A percentile compares a stretch with the other conserved stretches of the same genome.
These are phyloP conservation scores for Therioaphis trifolii DNA, from an alignment of 2,888 invertebrate genomes.

Conservation along the genomic window DNA sequence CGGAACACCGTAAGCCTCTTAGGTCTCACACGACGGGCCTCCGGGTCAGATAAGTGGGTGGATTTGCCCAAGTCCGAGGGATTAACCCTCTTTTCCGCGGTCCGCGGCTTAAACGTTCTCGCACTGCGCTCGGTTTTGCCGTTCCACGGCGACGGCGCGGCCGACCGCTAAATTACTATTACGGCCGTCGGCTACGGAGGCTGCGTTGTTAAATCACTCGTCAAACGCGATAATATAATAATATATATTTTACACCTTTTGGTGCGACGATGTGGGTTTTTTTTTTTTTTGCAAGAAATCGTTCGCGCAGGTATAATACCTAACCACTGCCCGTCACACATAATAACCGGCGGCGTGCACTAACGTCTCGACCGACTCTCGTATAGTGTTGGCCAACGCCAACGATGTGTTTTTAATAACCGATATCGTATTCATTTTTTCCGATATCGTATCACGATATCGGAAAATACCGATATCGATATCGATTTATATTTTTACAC, in stretches of 20 bases:
- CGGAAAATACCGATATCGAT: too few species aligned
- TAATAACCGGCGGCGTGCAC: too few species aligned
- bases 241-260: background rate
- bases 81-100: constrained; percentile 38
- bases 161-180: background rate
- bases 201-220: constrained; percentile 11
- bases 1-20: constrained; percentile 3
- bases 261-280: background rate
- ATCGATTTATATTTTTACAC: too few species aligned
- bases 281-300: background rate
- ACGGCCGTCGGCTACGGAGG: background rate
- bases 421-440: too few species aligned
- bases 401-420: too few species aligned
- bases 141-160: background rate
- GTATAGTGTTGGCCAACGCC: too few species aligned
- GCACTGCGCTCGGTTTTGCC: background rate
- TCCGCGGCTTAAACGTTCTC: constrained; percentile 21
- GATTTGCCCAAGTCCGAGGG: constrained; percentile 34
- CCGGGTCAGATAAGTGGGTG: constrained; percentile 38
- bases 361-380: too few species aligned
- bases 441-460: too few species aligned
- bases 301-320: too few species aligned
- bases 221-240: background rate
- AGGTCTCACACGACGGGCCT: background rate
- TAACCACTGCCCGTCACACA: too few species aligned